Percentiles rank a stretch among this genome's conserved stretches.
These are phyloP conservation scores for Phania funesta DNA, from an alignment of 2,888 invertebrate genomes.

Conservation along the genomic window DNA sequence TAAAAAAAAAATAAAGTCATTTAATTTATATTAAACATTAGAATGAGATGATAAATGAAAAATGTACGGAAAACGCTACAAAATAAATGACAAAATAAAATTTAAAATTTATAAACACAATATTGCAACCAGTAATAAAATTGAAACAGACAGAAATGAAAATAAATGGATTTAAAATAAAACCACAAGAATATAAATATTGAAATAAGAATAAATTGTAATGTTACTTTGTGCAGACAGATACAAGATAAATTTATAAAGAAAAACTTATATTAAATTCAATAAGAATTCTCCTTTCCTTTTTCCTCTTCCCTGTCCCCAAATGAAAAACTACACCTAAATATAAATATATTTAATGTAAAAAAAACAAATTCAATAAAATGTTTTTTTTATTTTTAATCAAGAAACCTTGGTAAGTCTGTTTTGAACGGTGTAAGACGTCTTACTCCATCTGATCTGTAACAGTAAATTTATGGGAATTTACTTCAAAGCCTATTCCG, in stretches of 20 bases:
- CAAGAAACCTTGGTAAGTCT: too few species aligned
- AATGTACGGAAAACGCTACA: conserved; percentile 5
- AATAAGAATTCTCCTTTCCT: conserved; percentile 34
- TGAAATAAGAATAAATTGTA: conserved; percentile 28
- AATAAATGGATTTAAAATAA: not conserved
- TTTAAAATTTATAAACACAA: conserved; percentile 21
- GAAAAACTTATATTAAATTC: conserved; percentile 10
- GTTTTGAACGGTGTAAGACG: too few species aligned
- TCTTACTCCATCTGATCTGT: too few species aligned
- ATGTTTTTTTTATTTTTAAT: conserved; percentile 34
- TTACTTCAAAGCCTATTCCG: too few species aligned
- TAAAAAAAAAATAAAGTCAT: conserved; percentile 1
- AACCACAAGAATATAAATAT: conserved; percentile 43
- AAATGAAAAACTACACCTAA: conserved; percentile 55
- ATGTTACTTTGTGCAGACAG: conserved; percentile 44
- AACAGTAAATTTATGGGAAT: too few species aligned
- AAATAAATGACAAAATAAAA: not conserved
- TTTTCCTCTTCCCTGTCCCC: conserved; percentile 28
- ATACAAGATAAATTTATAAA: conserved; percentile 19
- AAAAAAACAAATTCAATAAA: conserved; percentile 45
- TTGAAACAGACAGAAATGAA: not conserved
- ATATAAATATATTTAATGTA: conserved; percentile 67
- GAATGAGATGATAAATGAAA: conserved; percentile 1
- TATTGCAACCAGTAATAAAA: conserved; percentile 43
- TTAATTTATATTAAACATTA: conserved; percentile 39